phyloP scores from a whole-genome alignment of 2,888 invertebrate species.

The Agrochola circellaris region DNA sequence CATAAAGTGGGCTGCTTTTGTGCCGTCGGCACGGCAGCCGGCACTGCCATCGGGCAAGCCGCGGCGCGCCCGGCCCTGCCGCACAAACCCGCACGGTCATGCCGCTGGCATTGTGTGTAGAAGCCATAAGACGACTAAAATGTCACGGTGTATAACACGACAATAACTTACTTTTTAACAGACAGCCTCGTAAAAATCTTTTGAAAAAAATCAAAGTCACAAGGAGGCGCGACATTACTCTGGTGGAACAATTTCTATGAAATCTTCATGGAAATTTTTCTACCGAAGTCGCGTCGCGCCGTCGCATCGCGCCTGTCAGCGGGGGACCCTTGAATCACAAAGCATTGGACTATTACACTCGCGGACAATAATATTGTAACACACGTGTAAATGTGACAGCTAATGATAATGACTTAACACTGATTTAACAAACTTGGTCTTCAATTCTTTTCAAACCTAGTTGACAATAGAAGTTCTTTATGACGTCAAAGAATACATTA shows the following conservation, averaged over 20 bases:
- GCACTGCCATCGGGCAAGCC: too few species aligned
- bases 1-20: too few species aligned
- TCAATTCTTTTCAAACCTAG: constrained; percentile 5
- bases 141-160: too few species aligned
- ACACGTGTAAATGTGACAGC: constrained; percentile 2
- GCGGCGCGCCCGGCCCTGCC: too few species aligned
- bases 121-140: too few species aligned
- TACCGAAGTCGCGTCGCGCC: too few species aligned
- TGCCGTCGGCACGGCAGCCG: too few species aligned
- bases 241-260: too few species aligned
- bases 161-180: not conserved
- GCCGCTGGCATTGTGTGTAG: too few species aligned
- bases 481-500: constrained; percentile 14
- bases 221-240: not conserved
- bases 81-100: too few species aligned
- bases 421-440: not conserved
- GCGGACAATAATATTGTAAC: not conserved
- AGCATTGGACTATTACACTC: not conserved
- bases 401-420: constrained; percentile 10
- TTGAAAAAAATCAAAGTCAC: not conserved
- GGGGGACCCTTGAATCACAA: not conserved
- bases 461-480: not conserved
- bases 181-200: not conserved
- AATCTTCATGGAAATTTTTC: too few species aligned
- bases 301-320: too few species aligned